A percentile compares a stretch with the other conserved stretches of the same genome.
Evolutionary conservation across 2,797 vertebrate species (phyloP).

Genomic region (Pyrocephalus nanus): DNA sequence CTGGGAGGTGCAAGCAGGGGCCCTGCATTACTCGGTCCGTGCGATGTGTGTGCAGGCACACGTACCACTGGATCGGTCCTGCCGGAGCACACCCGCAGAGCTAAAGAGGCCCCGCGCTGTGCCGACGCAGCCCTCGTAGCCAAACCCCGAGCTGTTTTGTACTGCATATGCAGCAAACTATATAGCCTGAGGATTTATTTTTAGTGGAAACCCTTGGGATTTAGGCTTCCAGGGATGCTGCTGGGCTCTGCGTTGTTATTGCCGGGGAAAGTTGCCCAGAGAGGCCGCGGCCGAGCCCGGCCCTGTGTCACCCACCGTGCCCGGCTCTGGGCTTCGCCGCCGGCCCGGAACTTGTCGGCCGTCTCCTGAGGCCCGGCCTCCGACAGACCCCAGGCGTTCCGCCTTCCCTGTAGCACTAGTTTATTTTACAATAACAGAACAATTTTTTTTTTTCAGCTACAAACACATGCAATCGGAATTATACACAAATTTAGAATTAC

Average conservation of each 20-base stretch:
- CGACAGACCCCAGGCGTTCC: not conserved
- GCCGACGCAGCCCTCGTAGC: not conserved
- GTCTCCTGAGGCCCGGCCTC: not conserved
- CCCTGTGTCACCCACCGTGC: not conserved
- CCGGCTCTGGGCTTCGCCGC: not conserved
- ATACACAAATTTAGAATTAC: not conserved
- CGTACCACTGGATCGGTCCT: not conserved
- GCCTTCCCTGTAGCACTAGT: not conserved
- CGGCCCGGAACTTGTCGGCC: not conserved
- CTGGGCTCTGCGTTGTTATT: rapidly evolving
- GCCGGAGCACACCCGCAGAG: not conserved
- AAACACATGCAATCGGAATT: not conserved
- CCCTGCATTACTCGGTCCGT: not conserved
- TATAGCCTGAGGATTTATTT: rapidly evolving
- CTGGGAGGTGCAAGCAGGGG: not conserved
- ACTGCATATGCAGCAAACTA: rapidly evolving
- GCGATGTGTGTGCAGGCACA: not conserved
- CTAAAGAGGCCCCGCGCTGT: not conserved
- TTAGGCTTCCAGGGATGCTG: rapidly evolving
- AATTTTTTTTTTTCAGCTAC: not conserved
- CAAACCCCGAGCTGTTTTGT: rapidly evolving
- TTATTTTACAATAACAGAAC: not conserved
- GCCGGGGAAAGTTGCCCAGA: not conserved
- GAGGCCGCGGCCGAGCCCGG: not conserved
- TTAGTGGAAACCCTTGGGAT: not conserved